A percentile compares a stretch with the other conserved stretches of the same genome.
Evolutionary conservation across 2,797 vertebrate genomes (phyloP).

Genomic region (Crotalus adamanteus): DNA sequence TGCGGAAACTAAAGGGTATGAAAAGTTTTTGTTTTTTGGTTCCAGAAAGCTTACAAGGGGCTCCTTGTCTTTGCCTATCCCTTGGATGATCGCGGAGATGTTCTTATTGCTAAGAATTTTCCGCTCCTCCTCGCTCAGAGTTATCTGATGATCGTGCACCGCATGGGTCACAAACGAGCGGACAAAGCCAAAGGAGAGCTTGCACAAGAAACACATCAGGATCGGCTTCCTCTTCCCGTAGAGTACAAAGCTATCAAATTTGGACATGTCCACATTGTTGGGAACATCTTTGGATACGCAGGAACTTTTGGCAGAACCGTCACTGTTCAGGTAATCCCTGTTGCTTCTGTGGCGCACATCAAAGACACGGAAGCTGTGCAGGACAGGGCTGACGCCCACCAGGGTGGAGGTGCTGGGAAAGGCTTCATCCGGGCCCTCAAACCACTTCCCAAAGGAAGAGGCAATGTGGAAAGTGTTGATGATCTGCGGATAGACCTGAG

Average conservation of each 20-base stretch:
- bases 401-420: constrained; percentile 99
- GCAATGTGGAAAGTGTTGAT: constrained; percentile 99
- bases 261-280: constrained; percentile 99
- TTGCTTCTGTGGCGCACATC: constrained; percentile 99
- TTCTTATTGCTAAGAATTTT: constrained; percentile 97
- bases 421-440: constrained; percentile 95
- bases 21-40: constrained; percentile 99
- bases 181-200: constrained; percentile 97
- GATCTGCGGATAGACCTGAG: constrained; percentile 96
- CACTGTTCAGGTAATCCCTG: constrained; percentile 99
- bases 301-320: constrained; percentile 99
- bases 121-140: constrained; percentile 96
- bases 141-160: constrained; percentile 98
- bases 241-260: constrained; percentile 96
- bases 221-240: constrained; percentile 99
- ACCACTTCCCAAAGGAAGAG: constrained; percentile 99
- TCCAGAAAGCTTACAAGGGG: constrained; percentile 99
- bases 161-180: constrained; percentile 98
- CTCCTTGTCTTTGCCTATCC: constrained; percentile 99
- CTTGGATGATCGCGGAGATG: constrained; percentile 99
- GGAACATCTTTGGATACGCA: constrained; percentile 99
- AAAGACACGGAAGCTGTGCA: constrained; percentile 99
- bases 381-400: constrained; percentile 97
- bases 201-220: constrained; percentile 99
- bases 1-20: constrained; percentile 85